Evolutionary conservation across 2,113 vertebrate species (phyloP), one percentile per base, ranked within the genome.

Genomic region (Dipodomys stephensi): DNA sequence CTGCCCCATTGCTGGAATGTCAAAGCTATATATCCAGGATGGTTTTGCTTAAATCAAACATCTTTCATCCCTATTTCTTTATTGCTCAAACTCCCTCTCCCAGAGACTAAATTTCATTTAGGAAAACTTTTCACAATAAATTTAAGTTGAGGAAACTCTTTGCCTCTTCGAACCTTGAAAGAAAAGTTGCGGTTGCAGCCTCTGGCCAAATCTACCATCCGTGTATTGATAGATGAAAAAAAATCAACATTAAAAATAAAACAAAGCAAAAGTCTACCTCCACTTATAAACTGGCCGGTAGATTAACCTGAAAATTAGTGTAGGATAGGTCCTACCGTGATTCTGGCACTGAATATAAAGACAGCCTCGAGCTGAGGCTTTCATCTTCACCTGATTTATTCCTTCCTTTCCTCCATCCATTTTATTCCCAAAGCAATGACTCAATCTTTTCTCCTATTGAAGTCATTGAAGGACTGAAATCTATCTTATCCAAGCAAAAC

Each of bases 331-430:
- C 73, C 76, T 91, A 32, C 64, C 46, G 77, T 67, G 77, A 84
- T 74, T 91, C 72, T 62, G n/a, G 32, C 10, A 35, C 78, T 81
- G 39, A 81, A 74, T 74, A 87, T 28, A 79, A 92, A 95, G 89
- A 94, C 95, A 93, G 95, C 91, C 93, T n/a, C 57, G 44, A 91
- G 94, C 87, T 49, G 77, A 90, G 79, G 20, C 28, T 87, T 92
- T 96, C 83, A 87, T 95, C 91, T 85, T 89, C 32, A 16, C 65
- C 89, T 95, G 81, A 95, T 72, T 94, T 95, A 87, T 83, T 87
- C 87, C 72, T 94, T 92, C 62, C 53, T 92, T 83, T 60, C 25
- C 80, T 88, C 84, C 39, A 69, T 83, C 49, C 91, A 90, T 88
- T 95, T 94, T 57, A 93, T 83, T 91, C 77, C 83, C 90, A 91